Evolutionary conservation across 2,888 invertebrate species (phyloP), one percentile per base, ranked within the genome.

Genomic region (Lampropteryx suffumata): DNA sequence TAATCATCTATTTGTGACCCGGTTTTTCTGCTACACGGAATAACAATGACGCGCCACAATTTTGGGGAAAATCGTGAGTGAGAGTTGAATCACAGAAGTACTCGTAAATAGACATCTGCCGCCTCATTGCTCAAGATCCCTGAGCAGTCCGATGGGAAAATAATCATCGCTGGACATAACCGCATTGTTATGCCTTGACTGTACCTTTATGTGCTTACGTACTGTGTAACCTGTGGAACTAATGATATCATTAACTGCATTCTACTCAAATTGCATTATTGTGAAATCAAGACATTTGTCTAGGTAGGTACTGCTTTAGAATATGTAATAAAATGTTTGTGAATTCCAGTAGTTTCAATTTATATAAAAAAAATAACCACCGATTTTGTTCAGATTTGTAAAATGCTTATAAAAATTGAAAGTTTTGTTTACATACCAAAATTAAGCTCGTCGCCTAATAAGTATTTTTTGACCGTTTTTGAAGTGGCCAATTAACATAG

Each of bases 101-200:
- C 64, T 64, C n/a, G n/a, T n/a, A n/a, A n/a, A n/a, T n/a, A n/a
- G n/a, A n/a, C n/a, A 65, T 57, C 57, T 62, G 51, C 64, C 67
- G 65, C 65, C 64, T 65, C 58, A 55, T 76, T 77, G 67, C 69
- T 59, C 65, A 77, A 71, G 50, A 42, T 11, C 13, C 12, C 29
- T 3, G 21, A 36, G 29, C 34, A 30, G 29, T 30, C 43, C 50
- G 36, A 52, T 50, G 50, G 37, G 50, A 50, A 55, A 50, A 54
- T 34, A 50, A 50, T 53, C 39, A 30, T 52, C 30, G 45, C 42
- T 42, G 33, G 47, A 53, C 51, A 61, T 61, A 62, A 65, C 63
- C 49, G 57, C 69, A 68, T 73, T 62, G 64, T 62, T 67, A 65
- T 65, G 65, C 49, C 58, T 48, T 58, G 60, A 68, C 58, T 58